These are phyloP conservation scores for Sminthurides bifidus DNA, from an alignment of 1,140 invertebrate genomes.

Conservation along the genomic window DNA sequence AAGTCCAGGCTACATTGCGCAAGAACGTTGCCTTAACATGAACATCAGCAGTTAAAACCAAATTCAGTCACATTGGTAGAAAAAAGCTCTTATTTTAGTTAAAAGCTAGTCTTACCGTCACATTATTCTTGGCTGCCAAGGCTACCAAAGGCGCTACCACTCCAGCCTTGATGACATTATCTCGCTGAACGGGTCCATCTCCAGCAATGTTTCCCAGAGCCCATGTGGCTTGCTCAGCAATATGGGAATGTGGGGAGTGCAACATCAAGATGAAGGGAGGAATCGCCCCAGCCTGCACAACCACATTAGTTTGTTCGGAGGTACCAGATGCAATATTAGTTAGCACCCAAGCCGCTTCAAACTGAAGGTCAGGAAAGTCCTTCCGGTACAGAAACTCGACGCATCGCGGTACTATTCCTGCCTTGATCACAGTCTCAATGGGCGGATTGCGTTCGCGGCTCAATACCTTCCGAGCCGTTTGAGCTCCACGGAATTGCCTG, in stretches of 20 bases:
- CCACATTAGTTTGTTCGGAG: conserved; percentile 73
- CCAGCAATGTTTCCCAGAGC: conserved; percentile 47
- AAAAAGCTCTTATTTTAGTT: neutral
- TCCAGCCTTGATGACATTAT: conserved; percentile 28
- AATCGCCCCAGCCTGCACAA: conserved; percentile 74
- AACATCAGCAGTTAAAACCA: neutral
- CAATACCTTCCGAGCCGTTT: conserved; percentile 73
- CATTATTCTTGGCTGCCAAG: conserved; percentile 32
- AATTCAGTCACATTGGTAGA: neutral
- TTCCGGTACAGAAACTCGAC: conserved; percentile 59
- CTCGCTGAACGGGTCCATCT: neutral
- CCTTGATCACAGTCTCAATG: conserved; percentile 75
- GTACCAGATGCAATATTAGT: conserved; percentile 97
- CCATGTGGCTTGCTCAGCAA: conserved; percentile 95
- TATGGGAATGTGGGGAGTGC: conserved; percentile 57
- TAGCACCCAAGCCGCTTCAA: conserved; percentile 94
- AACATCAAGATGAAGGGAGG: conserved; percentile 70
- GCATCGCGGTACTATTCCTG: conserved; percentile 74
- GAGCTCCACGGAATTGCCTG: conserved; percentile 52
- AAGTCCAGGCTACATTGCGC: conserved; percentile 71
- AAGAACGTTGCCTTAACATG: conserved; percentile 35
- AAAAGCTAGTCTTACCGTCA: conserved; percentile 25
- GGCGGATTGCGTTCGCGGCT: conserved; percentile 87
- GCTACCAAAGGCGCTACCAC: conserved; percentile 34
- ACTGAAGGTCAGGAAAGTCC: conserved; percentile 69